A percentile compares a stretch with the other conserved stretches of the same genome.
These are phyloP conservation scores for Tragelaphus eurycerus DNA, from an alignment of 2,797 vertebrate genomes.

Conservation along the genomic window DNA sequence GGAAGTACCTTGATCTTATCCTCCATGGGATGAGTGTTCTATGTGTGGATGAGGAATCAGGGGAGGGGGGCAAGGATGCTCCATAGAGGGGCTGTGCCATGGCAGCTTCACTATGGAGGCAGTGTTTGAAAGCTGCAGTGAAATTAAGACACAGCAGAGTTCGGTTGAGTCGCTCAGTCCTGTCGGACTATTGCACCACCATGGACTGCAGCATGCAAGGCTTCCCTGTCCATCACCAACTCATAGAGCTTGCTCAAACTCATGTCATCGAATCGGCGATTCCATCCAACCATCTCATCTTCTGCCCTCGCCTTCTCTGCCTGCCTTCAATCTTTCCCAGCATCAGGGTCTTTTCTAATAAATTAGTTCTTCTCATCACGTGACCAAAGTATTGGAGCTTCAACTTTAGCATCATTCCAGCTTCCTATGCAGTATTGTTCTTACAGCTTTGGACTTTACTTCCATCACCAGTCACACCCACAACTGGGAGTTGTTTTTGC, in stretches of 20 bases:
- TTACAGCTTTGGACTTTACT: neutral
- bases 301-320: neutral
- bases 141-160: neutral
- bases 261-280: rapidly evolving
- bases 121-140: too few species aligned
- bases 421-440: neutral
- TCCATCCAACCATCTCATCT: neutral
- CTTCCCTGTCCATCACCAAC: neutral
- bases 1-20: neutral
- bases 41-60: neutral
- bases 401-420: neutral
- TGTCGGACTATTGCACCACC: neutral
- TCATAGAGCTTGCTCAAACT: neutral
- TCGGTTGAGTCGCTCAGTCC: neutral
- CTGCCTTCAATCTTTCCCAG: neutral
- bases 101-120: neutral
- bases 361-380: neutral
- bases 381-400: neutral
- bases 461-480: neutral
- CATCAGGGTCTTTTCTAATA: neutral
- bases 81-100: rapidly evolving
- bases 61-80: neutral
- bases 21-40: neutral
- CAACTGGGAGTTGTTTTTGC: neutral
- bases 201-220: neutral